These are phyloP conservation scores for Pelobates fuscus DNA, from an alignment of 2,113 vertebrate species.

Conservation along the genomic window DNA sequence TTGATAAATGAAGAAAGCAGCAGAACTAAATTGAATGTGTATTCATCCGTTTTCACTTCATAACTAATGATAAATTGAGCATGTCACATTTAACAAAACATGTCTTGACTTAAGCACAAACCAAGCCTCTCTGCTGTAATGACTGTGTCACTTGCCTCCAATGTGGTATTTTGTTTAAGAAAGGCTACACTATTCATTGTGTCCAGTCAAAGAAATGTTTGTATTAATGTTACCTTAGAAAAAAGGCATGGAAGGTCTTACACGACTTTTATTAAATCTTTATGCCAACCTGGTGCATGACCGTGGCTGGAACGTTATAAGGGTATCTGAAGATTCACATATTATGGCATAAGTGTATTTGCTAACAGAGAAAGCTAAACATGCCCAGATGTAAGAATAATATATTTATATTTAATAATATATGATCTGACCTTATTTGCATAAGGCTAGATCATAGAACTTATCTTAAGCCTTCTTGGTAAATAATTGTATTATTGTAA, in stretches of 20 bases:
- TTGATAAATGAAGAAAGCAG: constrained; percentile 97
- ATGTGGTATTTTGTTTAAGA: constrained; percentile 62
- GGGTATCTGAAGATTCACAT: too few relatives aligned
- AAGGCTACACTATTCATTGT: constrained; percentile 57
- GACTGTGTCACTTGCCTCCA: constrained; percentile 70
- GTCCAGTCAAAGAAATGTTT: constrained; percentile 45
- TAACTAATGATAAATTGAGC: constrained; percentile 99
- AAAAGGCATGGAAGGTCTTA: neutral
- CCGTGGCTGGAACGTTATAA: too few relatives aligned
- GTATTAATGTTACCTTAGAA: constrained; percentile 23
- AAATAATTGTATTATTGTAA: too few relatives aligned
- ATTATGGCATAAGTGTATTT: too few relatives aligned
- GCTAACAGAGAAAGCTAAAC: too few relatives aligned
- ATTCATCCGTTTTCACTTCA: constrained; percentile 96
- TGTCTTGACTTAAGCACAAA: constrained; percentile 77
- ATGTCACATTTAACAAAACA: constrained; percentile 95
- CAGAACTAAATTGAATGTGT: constrained; percentile 99
- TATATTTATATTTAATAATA: too few relatives aligned
- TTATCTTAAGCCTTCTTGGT: too few relatives aligned
- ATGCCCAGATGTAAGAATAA: too few relatives aligned
- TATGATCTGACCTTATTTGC: too few relatives aligned
- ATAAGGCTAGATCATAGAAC: too few relatives aligned
- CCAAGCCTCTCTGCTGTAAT: constrained; percentile 64
- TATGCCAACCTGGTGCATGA: too few relatives aligned
- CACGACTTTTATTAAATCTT: neutral